A percentile compares a stretch with the other conserved stretches of the same genome.
phyloP scores from a whole-genome alignment of 2,113 vertebrate species.

The western clawed frog (Xenopus tropicalis) region UCB_Xtro_10.0 CM004447.2:123941001-123941500 shows the following conservation, averaged over 20 bases:
- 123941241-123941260: conserved; percentile 25
- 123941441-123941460: conserved; percentile 18
- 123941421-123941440: conserved; percentile 19
- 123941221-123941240: conserved; percentile 15
- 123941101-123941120: too few relatives aligned
- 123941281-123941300: too few relatives aligned
- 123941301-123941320: conserved; percentile 12
- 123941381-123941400: conserved; percentile 39
- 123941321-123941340: conserved; percentile 38
- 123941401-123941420: conserved; percentile 18
- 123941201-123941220: neutral
- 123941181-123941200: too few relatives aligned
- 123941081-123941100: too few relatives aligned
- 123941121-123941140: too few relatives aligned
- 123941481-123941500: too few relatives aligned
- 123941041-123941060: too few relatives aligned
- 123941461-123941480: neutral
- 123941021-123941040: too few relatives aligned
- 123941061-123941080: too few relatives aligned
- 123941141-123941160: too few relatives aligned
- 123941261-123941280: conserved; percentile 24
- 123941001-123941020: too few relatives aligned
- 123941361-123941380: conserved; percentile 37
- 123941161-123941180: too few relatives aligned
- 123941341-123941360: conserved; percentile 26